These are phyloP conservation scores for Mellivora capensis DNA, from an alignment of 2,113 vertebrate genomes.

Conservation along the genomic window DNA sequence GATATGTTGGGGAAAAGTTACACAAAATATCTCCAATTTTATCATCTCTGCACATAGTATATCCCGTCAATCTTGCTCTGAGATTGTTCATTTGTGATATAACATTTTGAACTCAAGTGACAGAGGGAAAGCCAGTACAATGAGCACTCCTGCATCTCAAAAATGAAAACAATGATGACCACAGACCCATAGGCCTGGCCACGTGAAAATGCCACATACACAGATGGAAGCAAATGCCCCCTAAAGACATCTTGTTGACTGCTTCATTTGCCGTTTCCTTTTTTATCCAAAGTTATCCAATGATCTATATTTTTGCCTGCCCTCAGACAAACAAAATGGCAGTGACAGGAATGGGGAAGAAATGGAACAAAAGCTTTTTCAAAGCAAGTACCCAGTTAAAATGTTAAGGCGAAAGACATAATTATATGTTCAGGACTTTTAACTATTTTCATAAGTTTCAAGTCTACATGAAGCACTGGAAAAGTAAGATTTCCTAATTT, in stretches of 20 bases:
- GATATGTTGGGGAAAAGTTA: background rate
- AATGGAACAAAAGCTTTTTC: background rate
- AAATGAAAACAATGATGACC: background rate
- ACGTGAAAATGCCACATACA: background rate
- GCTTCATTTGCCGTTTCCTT: background rate
- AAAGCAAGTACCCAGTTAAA: background rate
- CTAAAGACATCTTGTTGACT: background rate
- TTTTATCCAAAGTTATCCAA: background rate
- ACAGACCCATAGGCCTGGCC: background rate
- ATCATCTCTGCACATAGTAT: background rate
- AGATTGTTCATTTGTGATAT: background rate
- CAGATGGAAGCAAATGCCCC: background rate
- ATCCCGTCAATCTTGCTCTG: background rate
- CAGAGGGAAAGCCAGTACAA: background rate
- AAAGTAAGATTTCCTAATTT: constrained; percentile 36
- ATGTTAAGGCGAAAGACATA: constrained; percentile 15
- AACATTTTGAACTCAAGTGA: background rate
- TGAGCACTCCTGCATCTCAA: background rate
- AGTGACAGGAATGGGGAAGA: background rate
- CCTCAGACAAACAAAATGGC: background rate
- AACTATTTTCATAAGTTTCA: constrained; percentile 15
- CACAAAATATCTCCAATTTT: background rate
- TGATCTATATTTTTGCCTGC: background rate
- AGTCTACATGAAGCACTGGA: background rate
- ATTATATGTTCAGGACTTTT: background rate